These are phyloP conservation scores for Bubo scandiacus DNA, from an alignment of 2,113 vertebrate genomes.

Conservation along the genomic window DNA sequence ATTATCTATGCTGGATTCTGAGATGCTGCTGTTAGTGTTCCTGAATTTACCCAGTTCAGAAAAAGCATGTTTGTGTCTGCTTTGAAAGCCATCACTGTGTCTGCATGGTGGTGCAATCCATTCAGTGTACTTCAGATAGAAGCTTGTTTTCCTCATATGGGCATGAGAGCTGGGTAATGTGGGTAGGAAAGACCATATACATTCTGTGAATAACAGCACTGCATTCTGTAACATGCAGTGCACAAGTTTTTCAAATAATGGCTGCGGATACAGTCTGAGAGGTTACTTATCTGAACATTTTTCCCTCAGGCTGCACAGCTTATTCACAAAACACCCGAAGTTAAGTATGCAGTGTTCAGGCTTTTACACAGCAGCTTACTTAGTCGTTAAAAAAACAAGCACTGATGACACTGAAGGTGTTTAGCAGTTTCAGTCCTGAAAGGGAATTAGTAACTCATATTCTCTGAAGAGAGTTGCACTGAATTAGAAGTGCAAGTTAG, in stretches of 20 bases:
- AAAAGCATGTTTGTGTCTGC: background rate
- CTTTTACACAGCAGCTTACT: background rate
- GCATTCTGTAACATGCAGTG: background rate
- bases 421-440: background rate
- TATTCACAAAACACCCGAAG: background rate
- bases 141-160: background rate
- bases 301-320: background rate
- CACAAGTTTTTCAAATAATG: background rate
- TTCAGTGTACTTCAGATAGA: background rate
- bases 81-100: background rate
- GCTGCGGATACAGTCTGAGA: fast-evolving
- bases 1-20: background rate
- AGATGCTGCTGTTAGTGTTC: background rate
- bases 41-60: background rate
- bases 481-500: background rate
- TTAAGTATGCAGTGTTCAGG: fast-evolving
- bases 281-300: background rate
- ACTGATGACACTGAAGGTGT: background rate
- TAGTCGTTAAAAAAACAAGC: background rate
- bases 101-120: background rate
- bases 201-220: background rate
- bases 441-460: background rate
- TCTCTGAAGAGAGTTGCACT: background rate
- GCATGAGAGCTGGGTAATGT: fast-evolving
- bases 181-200: background rate